Percentiles rank a stretch among this genome's conserved stretches.
phyloP scores from a whole-genome alignment of 2,888 invertebrate species.

The Drosophila meridiana region DNA sequence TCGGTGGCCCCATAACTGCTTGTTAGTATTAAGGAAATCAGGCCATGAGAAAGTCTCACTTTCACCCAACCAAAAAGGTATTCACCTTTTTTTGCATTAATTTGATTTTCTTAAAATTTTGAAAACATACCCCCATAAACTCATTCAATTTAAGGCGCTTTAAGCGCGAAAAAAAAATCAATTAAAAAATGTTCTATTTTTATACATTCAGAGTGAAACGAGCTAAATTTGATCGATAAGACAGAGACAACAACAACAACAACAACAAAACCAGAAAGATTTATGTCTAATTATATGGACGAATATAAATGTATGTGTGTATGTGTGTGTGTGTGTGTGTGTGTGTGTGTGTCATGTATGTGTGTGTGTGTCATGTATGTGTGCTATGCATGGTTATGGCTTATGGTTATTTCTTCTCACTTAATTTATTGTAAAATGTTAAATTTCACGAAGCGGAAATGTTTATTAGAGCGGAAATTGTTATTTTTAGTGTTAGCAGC shows the following conservation, averaged over 20 bases:
- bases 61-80: too few relatives aligned
- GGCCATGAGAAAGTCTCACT: neutral
- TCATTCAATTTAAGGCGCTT: neutral
- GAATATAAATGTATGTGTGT: neutral
- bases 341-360: constrained; percentile 8
- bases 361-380: constrained; percentile 26
- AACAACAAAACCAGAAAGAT: neutral
- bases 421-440: constrained; percentile 82
- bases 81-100: neutral
- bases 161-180: constrained; percentile 9
- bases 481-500: constrained; percentile 76
- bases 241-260: constrained; percentile 37
- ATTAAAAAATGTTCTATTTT: constrained; percentile 13
- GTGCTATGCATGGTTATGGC: constrained; percentile 55
- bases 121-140: neutral
- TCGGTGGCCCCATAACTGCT: too few relatives aligned
- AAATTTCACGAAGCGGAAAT: constrained; percentile 81
- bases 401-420: constrained; percentile 78
- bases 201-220: neutral
- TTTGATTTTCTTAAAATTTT: neutral
- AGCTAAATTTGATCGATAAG: constrained; percentile 41
- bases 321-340: constrained; percentile 12
- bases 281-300: neutral
- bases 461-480: constrained; percentile 82
- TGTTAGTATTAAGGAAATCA: too few relatives aligned